Conservation (phyloP, 2,888 invertebrate genomes). For the Molanna angustata region DNA sequence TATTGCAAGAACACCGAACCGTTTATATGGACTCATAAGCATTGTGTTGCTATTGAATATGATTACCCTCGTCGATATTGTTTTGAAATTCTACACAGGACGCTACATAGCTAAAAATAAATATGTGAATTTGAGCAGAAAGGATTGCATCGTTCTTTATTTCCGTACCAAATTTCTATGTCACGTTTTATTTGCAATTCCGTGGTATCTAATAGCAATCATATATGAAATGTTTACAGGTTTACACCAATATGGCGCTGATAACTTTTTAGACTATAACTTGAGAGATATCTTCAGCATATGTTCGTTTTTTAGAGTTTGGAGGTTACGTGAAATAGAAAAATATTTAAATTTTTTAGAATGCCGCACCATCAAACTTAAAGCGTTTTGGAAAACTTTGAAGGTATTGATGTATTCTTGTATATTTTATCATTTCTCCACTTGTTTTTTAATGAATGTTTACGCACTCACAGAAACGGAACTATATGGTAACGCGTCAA, state of each 20-base stretch:
- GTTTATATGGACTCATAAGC: not conserved
- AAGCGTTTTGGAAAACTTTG: conserved; percentile 11
- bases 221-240: conserved; percentile 1
- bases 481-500: no score
- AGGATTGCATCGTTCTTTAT: no score
- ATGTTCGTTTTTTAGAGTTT: not conserved
- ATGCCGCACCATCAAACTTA: conserved; percentile 3
- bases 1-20: not conserved
- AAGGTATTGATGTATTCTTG: conserved; percentile 6
- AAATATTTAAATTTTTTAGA: conserved; percentile 4
- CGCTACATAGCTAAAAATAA: no score
- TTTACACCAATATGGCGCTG: not conserved
- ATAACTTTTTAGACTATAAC: not conserved
- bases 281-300: conserved; percentile 10
- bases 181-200: conserved; percentile 2
- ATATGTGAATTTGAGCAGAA: no score
- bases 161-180: conserved; percentile 4
- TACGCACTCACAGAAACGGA: conserved; percentile 4
- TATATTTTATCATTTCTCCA: conserved; percentile 5
- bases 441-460: conserved; percentile 12
- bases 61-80: conserved; percentile 6
- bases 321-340: conserved; percentile 4
- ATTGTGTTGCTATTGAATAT: not conserved
- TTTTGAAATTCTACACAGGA: conserved; percentile 14
- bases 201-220: conserved; percentile 3